Evolutionary conservation across 1,140 invertebrate species (phyloP).

Genomic region (Marisa cornuarietis): DNA sequence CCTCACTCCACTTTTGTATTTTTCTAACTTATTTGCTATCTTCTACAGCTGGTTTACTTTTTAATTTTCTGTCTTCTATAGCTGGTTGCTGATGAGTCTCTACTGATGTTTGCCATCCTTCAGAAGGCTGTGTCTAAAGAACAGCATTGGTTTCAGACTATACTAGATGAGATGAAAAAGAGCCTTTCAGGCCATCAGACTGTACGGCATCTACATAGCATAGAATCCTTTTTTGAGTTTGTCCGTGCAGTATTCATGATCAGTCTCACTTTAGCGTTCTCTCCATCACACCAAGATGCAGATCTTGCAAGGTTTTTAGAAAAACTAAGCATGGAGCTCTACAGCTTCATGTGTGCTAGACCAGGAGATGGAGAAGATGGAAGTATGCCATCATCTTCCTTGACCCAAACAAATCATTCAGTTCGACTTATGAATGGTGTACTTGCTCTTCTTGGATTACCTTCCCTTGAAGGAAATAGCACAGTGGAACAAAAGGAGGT

Average conservation of each 20-base stretch:
- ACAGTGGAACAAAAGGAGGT: neutral
- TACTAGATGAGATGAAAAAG: slow-evolving; percentile 21
- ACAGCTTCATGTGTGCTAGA: slow-evolving; percentile 1
- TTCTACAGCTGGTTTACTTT: no score
- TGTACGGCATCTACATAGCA: slow-evolving; percentile 9
- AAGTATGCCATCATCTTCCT: neutral
- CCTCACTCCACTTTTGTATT: no score
- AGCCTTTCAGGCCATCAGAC: slow-evolving; percentile 20
- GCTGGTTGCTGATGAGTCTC: slow-evolving; percentile 27
- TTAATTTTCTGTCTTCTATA: neutral
- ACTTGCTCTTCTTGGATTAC: slow-evolving; percentile 10
- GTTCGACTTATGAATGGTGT: slow-evolving; percentile 16
- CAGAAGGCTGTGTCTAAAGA: neutral
- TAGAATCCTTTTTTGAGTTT: slow-evolving; percentile 23
- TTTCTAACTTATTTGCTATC: no score
- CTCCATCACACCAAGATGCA: slow-evolving; percentile 15
- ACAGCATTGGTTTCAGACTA: slow-evolving; percentile 11
- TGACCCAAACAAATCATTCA: neutral
- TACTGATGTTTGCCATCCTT: slow-evolving; percentile 28
- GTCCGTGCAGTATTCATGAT: slow-evolving; percentile 26
- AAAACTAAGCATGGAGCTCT: slow-evolving; percentile 27
- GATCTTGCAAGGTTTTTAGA: slow-evolving; percentile 18
- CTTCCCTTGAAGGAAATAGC: slow-evolving; percentile 6
- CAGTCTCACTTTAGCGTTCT: slow-evolving; percentile 21
- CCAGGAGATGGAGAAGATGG: neutral